Evolutionary conservation across 2,888 invertebrate genomes (phyloP).

Genomic region (Opisthograptis luteolata): DNA sequence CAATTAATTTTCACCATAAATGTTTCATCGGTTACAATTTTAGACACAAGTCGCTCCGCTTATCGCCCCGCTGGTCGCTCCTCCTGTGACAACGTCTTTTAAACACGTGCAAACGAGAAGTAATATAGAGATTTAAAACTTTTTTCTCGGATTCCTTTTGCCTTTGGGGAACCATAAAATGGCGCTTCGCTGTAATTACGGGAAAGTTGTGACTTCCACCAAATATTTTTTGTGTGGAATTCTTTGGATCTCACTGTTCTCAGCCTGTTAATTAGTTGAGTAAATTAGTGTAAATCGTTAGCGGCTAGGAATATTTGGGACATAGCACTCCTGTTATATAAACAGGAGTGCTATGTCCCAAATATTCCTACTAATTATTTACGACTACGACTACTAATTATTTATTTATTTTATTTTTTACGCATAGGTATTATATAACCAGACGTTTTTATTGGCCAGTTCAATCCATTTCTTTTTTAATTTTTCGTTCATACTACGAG

Average conservation of each 20-base stretch:
- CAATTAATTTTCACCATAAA: too few species aligned
- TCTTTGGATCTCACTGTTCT: constrained; percentile 26
- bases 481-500: too few species aligned
- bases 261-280: constrained; percentile 36
- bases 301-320: constrained; percentile 24
- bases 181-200: constrained; percentile 43
- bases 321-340: too few species aligned
- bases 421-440: too few species aligned
- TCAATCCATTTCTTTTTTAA: too few species aligned
- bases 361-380: too few species aligned
- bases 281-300: constrained; percentile 36
- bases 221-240: constrained; percentile 34
- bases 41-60: constrained; percentile 1
- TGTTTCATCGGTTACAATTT: too few species aligned
- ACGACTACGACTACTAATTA: too few species aligned
- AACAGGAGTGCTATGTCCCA: too few species aligned
- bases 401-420: too few species aligned
- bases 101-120: constrained; percentile 21
- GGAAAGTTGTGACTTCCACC: constrained; percentile 46
- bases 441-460: too few species aligned
- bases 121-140: constrained; percentile 35
- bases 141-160: constrained; percentile 38
- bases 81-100: constrained; percentile 6
- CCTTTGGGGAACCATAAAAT: constrained; percentile 40
- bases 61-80: constrained; percentile 28